Conservation (phyloP, 2,113 vertebrate species). For the Andinoacara biseriatus region DNA sequence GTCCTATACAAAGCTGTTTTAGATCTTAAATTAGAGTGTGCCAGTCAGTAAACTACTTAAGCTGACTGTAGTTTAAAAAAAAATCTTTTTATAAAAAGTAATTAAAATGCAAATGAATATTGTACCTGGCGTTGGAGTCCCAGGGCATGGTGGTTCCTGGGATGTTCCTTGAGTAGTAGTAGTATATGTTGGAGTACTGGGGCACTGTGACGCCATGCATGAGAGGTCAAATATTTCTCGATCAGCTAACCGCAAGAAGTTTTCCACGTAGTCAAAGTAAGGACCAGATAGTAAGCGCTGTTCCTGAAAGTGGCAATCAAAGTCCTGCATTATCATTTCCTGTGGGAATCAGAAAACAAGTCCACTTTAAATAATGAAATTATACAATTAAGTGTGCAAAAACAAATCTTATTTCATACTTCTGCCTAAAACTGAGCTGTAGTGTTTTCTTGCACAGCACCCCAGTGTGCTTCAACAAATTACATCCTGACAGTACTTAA, state of each 20-base stretch:
- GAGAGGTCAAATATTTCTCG: conserved; percentile 56
- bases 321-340: conserved; percentile 75
- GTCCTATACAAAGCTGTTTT: background rate
- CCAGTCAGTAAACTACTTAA: background rate
- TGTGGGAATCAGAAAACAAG: conserved; percentile 44
- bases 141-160: background rate
- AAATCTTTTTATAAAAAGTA: background rate
- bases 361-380: conserved; percentile 9
- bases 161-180: background rate
- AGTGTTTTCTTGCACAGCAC: background rate
- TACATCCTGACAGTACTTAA: background rate
- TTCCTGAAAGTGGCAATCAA: conserved; percentile 73
- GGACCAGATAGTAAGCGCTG: conserved; percentile 53
- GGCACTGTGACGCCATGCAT: conserved; percentile 64
- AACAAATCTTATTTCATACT: background rate
- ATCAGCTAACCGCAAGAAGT: conserved; percentile 51
- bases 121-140: conserved; percentile 55
- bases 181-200: background rate
- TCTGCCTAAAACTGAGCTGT: background rate
- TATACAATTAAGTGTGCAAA: conserved; percentile 5
- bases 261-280: conserved; percentile 73
- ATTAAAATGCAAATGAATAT: background rate
- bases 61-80: background rate
- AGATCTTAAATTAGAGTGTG: conserved; percentile 31
- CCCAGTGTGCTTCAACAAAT: background rate